A percentile compares a stretch with the other conserved stretches of the same genome.
These are phyloP conservation scores for Cheilosia impressa DNA, from an alignment of 2,888 invertebrate species.

Conservation along the genomic window DNA sequence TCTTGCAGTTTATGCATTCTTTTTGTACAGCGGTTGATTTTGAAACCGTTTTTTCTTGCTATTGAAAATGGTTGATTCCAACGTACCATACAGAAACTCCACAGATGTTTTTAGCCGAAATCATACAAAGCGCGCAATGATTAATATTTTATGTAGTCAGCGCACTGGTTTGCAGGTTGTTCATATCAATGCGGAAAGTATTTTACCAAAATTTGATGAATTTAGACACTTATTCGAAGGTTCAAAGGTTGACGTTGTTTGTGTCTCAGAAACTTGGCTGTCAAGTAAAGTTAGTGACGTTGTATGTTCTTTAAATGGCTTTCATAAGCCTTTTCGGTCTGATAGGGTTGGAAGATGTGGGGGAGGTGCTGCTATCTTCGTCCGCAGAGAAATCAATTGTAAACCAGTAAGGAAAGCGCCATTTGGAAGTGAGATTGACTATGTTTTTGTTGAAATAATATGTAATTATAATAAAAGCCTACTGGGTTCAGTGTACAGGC, in stretches of 20 bases:
- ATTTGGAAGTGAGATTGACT: conserved; percentile 14
- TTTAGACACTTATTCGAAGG: conserved; percentile 22
- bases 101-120: conserved; percentile 13
- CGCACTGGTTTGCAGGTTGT: no score
- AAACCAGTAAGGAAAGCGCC: conserved; percentile 12
- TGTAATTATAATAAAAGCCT: conserved; percentile 1
- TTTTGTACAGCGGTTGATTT: conserved; percentile 5
- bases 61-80: conserved; percentile 25
- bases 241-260: conserved; percentile 2
- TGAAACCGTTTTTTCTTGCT: conserved; percentile 9
- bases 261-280: conserved; percentile 29
- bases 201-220: conserved; percentile 22
- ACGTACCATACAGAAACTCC: background rate
- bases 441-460: conserved; percentile 6
- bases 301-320: background rate
- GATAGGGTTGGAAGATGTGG: conserved; percentile 16
- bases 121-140: conserved; percentile 26
- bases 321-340: conserved; percentile 25
- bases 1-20: conserved; percentile 1
- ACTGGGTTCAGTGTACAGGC: conserved; percentile 10
- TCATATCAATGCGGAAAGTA: no score
- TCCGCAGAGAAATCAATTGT: conserved; percentile 3
- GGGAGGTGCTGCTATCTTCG: conserved; percentile 27
- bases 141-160: conserved; percentile 21
- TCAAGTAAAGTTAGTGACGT: background rate